phyloP scores from a whole-genome alignment of 2,113 vertebrate genomes.

The Melospiza georgiana region DNA sequence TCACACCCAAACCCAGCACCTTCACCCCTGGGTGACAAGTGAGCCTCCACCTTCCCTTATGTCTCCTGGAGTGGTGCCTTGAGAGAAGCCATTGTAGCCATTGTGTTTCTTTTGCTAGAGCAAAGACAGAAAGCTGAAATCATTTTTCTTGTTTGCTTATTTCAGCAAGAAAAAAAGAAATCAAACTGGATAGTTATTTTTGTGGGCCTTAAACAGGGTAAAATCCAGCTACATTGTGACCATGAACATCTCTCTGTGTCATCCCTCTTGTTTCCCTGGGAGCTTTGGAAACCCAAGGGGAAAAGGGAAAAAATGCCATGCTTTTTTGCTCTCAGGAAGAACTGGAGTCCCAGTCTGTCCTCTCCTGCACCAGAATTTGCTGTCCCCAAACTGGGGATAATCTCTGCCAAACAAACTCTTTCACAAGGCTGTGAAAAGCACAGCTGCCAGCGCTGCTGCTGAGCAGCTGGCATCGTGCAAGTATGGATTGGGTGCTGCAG shows the following conservation, averaged over 20 bases:
- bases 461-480: conserved; percentile 1
- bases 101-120: neutral
- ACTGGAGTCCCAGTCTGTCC: neutral
- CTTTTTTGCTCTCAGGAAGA: neutral
- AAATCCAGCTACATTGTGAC: neutral
- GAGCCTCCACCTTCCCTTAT: neutral
- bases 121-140: neutral
- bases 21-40: neutral
- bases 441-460: neutral
- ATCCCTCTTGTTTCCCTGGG: neutral
- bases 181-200: neutral
- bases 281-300: neutral
- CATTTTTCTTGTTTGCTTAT: neutral
- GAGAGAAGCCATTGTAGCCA: neutral
- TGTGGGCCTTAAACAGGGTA: neutral
- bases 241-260: neutral
- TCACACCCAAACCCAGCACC: neutral
- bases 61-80: neutral
- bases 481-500: neutral
- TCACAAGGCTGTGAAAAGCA: neutral
- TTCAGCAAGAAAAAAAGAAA: neutral
- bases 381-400: neutral
- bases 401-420: neutral
- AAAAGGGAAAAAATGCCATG: rapidly evolving
- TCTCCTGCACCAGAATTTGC: neutral